Conservation (phyloP, 2,113 vertebrate genomes). For the Indri indri region DNA sequence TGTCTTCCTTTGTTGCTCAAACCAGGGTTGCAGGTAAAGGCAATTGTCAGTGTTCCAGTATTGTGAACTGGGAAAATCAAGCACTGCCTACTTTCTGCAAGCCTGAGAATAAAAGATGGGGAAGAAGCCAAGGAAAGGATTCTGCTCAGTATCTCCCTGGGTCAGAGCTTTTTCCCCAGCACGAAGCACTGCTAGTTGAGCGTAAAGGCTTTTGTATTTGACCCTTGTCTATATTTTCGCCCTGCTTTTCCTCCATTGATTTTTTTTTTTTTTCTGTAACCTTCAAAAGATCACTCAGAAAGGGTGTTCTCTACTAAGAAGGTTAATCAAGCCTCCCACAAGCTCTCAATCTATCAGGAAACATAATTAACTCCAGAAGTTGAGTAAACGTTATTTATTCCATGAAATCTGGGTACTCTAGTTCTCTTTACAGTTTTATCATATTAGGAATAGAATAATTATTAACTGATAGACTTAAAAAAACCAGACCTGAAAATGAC, state of each 20-base stretch:
- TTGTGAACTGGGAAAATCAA: background rate
- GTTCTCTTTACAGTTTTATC: background rate
- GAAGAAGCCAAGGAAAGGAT: background rate
- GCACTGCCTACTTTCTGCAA: background rate
- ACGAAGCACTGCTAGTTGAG: background rate
- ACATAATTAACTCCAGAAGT: background rate
- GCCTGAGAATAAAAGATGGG: background rate
- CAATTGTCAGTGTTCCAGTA: background rate
- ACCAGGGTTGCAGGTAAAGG: background rate
- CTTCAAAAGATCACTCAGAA: background rate
- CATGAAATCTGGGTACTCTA: background rate
- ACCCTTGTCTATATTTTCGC: background rate
- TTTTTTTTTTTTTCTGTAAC: background rate
- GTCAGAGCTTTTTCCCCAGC: background rate
- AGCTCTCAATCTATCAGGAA: background rate
- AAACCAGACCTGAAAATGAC: background rate
- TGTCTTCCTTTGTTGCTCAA: background rate
- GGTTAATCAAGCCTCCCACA: background rate
- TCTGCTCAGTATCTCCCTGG: background rate
- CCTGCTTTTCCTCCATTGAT: background rate
- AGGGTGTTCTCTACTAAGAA: background rate
- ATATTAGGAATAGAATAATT: background rate
- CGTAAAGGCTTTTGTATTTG: background rate
- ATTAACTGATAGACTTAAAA: slow-evolving; percentile 1
- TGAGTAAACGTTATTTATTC: background rate